Base-by-base conservation (phyloP, 2,888 invertebrate species). In the Acronicta psi region DNA sequence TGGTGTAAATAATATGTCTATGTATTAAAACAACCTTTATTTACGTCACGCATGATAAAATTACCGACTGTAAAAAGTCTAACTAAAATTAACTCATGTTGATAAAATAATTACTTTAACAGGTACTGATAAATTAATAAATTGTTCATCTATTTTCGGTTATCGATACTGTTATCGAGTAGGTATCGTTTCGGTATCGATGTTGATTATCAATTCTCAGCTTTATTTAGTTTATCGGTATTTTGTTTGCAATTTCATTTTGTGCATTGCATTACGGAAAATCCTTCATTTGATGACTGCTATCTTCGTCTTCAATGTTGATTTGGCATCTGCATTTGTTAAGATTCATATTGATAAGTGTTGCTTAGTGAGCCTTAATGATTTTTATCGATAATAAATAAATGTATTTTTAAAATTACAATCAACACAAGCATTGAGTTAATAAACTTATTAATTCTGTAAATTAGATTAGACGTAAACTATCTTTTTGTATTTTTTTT, bases 91-190 rank as follows among this genome's bases (percentile, higher is more conserved):
- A 9, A 29, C 9, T 29, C 25, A 29, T 29, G 10, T 29, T 29
- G 25, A 29, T 29, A 29, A 29, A 29, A 25, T 25, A 2, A 25
- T 20, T 20, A 20, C 5, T 20, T 4, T 25, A 25, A 9, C 25
- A 10, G 25, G 25, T 25, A 9, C 7, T 9, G 25, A 25, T 4
- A 4, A 2, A 20, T 20, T 29, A 29, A 29, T 29, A 11, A 11
- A 11, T 29, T 29, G 29, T 29, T 29, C 29, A 29, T 71, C 67
- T 71, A 59, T 68, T 71, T 71, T 54, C 23, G 46, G 50, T 36
- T 50, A 45, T 50, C 63, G 31, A 49, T 45, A 44, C 13, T 37
- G 29, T 45, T 45, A 47, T 52, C 34, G 17, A 64, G 13, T 34
- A 64, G 58, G n/a, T 44, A 57, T 38, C 16, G 14, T 16, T 16